Evolutionary conservation across 2,797 vertebrate species (phyloP).

Genomic region (Champsocephalus gunnari): DNA sequence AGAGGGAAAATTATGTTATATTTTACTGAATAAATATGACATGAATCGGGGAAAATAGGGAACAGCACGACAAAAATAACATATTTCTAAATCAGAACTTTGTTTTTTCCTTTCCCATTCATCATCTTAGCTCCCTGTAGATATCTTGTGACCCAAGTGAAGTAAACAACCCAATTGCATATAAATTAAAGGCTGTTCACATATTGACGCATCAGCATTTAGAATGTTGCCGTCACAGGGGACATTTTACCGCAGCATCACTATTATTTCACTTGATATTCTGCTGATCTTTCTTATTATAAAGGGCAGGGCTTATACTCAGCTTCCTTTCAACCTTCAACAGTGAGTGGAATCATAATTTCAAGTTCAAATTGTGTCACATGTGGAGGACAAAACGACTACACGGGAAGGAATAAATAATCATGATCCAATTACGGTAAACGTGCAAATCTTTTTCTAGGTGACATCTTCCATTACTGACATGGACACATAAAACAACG

Average conservation of each 20-base stretch:
- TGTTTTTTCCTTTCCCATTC: not conserved
- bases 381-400: not conserved
- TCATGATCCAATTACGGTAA: not conserved
- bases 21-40: not conserved
- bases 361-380: not conserved
- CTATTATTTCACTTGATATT: not conserved
- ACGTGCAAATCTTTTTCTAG: not conserved
- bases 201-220: not conserved
- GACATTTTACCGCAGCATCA: not conserved
- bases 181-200: not conserved
- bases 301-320: not conserved
- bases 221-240: not conserved
- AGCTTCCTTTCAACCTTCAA: constrained; percentile 8
- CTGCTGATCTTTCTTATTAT: not conserved
- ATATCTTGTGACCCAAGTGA: not conserved
- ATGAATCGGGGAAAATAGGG: not conserved
- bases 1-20: not conserved
- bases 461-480: constrained; percentile 22
- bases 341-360: not conserved
- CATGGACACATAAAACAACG: constrained; percentile 9
- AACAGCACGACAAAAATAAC: not conserved
- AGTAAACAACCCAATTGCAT: not conserved
- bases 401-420: not conserved
- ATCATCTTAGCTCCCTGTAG: not conserved
- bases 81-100: not conserved